A percentile compares a stretch with the other conserved stretches of the same genome.
phyloP scores from a whole-genome alignment of 2,888 invertebrate species.

The Parapristionchus giblindavisi region DNA sequence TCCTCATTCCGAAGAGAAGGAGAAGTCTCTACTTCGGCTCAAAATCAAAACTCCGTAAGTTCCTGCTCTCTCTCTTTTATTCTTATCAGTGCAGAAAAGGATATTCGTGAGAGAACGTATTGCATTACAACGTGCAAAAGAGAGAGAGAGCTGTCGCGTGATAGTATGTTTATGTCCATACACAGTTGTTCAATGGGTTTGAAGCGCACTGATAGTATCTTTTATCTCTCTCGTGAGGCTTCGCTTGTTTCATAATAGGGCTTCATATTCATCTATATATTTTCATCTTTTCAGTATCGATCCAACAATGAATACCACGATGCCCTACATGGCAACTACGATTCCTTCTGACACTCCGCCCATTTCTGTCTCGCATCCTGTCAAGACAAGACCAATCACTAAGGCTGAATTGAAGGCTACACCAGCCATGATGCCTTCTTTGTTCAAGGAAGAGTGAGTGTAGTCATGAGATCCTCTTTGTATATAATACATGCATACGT shows the following conservation, averaged over 20 bases:
- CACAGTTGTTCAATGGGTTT: not conserved
- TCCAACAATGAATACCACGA: not conserved
- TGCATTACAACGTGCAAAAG: no score
- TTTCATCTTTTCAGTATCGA: not conserved
- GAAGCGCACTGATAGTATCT: not conserved
- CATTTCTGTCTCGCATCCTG: not conserved
- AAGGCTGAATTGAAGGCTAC: conserved; percentile 37
- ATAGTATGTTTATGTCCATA: no score
- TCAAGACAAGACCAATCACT: conserved; percentile 30
- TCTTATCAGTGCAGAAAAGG: not conserved
- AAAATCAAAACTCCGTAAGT: conserved; percentile 33
- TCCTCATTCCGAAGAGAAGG: not conserved
- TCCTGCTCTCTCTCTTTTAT: not conserved
- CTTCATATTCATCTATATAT: not conserved
- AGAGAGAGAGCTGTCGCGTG: no score
- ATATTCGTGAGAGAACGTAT: not conserved
- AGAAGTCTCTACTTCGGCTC: not conserved
- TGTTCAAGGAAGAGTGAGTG: conserved; percentile 14
- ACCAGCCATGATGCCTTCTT: not conserved
- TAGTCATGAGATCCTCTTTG: not conserved
- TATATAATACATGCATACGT: not conserved
- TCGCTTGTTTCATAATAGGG: not conserved
- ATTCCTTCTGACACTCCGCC: not conserved
- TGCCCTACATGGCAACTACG: not conserved
- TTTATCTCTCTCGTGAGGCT: not conserved